Conservation (phyloP, 2,113 vertebrate species). For the Pelmatolapia mariae region DNA sequence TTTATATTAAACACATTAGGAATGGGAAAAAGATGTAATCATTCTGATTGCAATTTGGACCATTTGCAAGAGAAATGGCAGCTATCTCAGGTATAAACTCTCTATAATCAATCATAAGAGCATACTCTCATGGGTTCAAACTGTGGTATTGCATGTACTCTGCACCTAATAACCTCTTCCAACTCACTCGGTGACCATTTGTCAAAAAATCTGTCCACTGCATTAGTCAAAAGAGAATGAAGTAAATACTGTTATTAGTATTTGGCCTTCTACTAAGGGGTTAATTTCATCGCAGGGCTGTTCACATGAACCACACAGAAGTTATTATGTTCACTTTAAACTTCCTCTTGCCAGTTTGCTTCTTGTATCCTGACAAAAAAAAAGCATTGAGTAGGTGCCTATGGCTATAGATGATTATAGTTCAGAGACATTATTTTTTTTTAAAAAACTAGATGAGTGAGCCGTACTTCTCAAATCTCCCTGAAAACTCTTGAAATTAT, state of each 20-base stretch:
- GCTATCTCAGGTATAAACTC: neutral
- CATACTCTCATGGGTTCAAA: neutral
- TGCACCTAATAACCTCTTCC: neutral
- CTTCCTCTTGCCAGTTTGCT: neutral
- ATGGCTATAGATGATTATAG: neutral
- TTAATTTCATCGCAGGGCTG: neutral
- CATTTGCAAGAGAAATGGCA: slow-evolving; percentile 24
- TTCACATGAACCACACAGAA: neutral
- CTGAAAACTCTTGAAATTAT: neutral
- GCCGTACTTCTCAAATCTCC: neutral
- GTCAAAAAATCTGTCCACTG: neutral
- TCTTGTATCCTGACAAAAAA: neutral
- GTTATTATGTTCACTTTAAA: neutral
- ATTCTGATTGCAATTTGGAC: slow-evolving; percentile 1
- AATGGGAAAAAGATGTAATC: neutral
- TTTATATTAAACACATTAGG: slow-evolving; percentile 9
- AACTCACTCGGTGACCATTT: neutral
- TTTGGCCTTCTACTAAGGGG: neutral
- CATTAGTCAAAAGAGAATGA: neutral
- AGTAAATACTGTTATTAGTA: neutral
- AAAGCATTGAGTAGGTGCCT: neutral
- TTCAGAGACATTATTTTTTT: neutral
- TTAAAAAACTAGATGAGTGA: neutral
- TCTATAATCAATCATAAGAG: slow-evolving; percentile 18
- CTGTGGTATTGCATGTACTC: neutral